phyloP scores from a whole-genome alignment of 1,140 invertebrate species.

The Penaeus japonicus region DNA sequence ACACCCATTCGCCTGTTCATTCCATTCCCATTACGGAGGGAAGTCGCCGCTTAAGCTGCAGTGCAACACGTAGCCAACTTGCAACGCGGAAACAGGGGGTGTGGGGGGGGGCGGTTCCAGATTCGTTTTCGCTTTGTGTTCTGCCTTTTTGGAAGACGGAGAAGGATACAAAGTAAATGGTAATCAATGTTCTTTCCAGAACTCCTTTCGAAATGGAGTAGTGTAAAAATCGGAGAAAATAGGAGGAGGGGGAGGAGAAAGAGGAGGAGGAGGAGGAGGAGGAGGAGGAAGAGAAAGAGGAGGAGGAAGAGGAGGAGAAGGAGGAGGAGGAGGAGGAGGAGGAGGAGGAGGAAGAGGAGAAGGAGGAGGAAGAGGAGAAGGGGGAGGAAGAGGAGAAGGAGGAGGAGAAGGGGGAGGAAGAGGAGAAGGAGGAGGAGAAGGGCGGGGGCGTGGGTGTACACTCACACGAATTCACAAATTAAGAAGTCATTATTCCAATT shows the following conservation, averaged over 20 bases:
- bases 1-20: too few relatives aligned
- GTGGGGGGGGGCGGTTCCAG: too few relatives aligned
- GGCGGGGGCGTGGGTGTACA: not conserved
- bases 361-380: not conserved
- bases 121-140: too few relatives aligned
- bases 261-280: not conserved
- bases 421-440: not conserved
- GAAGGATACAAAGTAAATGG: not conserved
- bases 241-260: not conserved
- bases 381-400: not conserved
- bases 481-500: too few relatives aligned
- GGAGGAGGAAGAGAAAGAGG: not conserved
- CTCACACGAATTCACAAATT: too few relatives aligned
- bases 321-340: not conserved
- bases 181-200: too few relatives aligned
- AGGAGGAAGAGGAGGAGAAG: not conserved
- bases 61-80: too few relatives aligned
- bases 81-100: too few relatives aligned
- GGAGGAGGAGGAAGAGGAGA: not conserved
- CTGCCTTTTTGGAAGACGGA: not conserved
- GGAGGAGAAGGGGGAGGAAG: not conserved
- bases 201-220: too few relatives aligned
- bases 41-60: too few relatives aligned
- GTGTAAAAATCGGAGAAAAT: too few relatives aligned
- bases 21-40: too few relatives aligned